phyloP scores from a whole-genome alignment of 1,140 invertebrate genomes.

The Drosophila persimilis region DNA sequence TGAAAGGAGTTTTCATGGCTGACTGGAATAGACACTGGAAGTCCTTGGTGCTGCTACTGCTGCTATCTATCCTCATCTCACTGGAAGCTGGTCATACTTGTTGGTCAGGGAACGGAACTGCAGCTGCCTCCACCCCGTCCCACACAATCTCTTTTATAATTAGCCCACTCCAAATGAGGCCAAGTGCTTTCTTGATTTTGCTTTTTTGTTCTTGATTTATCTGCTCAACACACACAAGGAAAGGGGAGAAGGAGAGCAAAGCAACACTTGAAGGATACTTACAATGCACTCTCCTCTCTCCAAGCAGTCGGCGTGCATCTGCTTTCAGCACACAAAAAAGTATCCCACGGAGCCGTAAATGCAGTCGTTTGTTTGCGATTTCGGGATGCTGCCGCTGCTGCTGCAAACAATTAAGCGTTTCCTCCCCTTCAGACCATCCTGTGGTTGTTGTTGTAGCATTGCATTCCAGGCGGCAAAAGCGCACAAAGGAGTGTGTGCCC shows the following conservation, averaged over 20 bases:
- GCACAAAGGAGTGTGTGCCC: constrained; percentile 44
- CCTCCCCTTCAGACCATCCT: constrained; percentile 53
- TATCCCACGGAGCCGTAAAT: constrained; percentile 39
- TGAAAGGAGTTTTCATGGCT: constrained; percentile 71
- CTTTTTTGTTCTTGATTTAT: constrained; percentile 18
- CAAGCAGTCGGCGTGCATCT: constrained; percentile 27
- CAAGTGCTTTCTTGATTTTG: constrained; percentile 23
- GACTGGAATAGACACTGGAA: constrained; percentile 69
- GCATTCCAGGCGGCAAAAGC: constrained; percentile 52
- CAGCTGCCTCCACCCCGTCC: constrained; percentile 3
- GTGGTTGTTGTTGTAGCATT: constrained; percentile 44
- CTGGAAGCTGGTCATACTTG: constrained; percentile 55
- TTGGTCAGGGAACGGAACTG: constrained; percentile 32
- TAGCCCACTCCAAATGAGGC: constrained; percentile 57
- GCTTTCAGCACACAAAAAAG: constrained; percentile 34
- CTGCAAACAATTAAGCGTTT: constrained; percentile 72
- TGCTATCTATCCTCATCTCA: not conserved
- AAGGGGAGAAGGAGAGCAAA: constrained; percentile 8
- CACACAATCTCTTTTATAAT: constrained; percentile 52
- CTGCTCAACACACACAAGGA: constrained; percentile 15
- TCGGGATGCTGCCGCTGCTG: constrained; percentile 31
- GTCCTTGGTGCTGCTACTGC: constrained; percentile 43
- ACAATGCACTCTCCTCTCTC: constrained; percentile 62
- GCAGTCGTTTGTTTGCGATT: constrained; percentile 64
- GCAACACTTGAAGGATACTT: constrained; percentile 67